Evolutionary conservation across 2,797 vertebrate species (phyloP), one percentile per base, ranked within the genome.

Genomic region (Balearica regulorum): DNA sequence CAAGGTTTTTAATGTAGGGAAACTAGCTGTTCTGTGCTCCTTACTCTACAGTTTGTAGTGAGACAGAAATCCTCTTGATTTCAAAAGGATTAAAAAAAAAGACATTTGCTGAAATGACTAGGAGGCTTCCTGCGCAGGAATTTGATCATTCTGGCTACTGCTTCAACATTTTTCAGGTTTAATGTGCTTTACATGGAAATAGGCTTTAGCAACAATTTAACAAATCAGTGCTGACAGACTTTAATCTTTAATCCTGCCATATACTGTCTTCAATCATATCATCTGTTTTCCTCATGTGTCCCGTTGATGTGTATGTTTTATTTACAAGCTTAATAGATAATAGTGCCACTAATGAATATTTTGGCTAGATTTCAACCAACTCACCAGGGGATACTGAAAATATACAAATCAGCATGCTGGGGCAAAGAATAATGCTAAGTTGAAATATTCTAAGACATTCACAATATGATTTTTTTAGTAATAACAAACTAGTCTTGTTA

Each of bases 211-310:
- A 81, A 49, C n/a, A 76, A 86, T 91, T 91, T 82, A 94, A 93
- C 64, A 94, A 97, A 94, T 88, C 83, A 61, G 43, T 70, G 72
- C 90, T 89, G 87, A 75, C 72, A 88, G 84, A 80, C 62, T 89
- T 94, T 69, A 87, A 87, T 92, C 90, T 89, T 94, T 69, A 87
- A 87, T 92, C 90, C 91, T 91, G 89, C 89, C 94, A 81, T 78
- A 92, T 75, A 83, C 80, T 78, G 91, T 94, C 87, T 95, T 95
- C 71, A 95, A 84, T 93, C 39, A 65, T 92, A 95, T 93, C 25
- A 83, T 94, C 93, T 92, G 90, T 95, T 95, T 91, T 83, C 96
- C 95, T 96, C 39, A 8, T 95, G 95, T 97, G 88, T 97, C 96
- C 66, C 22, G 95, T 97, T 90, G 86, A 64, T 93, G 87, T 97